Evolutionary conservation across 2,797 vertebrate species (phyloP), one percentile per base, ranked within the genome.

Genomic region (Schizopygopsis malacanthus): DNA sequence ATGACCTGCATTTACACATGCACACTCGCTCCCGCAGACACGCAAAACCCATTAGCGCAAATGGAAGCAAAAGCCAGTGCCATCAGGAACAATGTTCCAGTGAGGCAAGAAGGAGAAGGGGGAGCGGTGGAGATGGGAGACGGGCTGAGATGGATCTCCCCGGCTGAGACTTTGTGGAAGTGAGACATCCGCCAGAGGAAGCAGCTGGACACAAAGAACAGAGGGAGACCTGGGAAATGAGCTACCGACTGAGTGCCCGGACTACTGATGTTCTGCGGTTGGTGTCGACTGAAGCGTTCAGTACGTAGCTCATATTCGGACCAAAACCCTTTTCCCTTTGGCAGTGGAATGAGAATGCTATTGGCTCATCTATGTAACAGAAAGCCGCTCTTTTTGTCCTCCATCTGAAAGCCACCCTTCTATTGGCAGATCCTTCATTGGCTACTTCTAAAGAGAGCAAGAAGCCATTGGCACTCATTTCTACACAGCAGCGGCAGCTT

Each of bases 161-260:
- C 88, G 88, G 91, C 89, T 90, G 82, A 91, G 91, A 90, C 86
- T 82, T 87, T 90, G 92, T 93, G 92, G 93, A 94, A 93, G 89
- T 90, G 90, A 90, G 89, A 88, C 90, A 91, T 94, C 89, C 92
- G 91, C 85, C 65, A 76, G 89, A 93, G 95, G 94, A 96, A 93
- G 92, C 94, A 95, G 93, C 94, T 96, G 95, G 93, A 95, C 78
- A 92, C 91, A 92, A 93, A 94, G 92, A 89, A 91, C 87, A 92
- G 81, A 88, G 87, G 86, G 85, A 89, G 87, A 87, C 90, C 89
- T 91, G 88, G 92, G 91, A 94, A 93, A 90, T 86, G 89, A 90
- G 90, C 92, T 90, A 91, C 91, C 90, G 92, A 89, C 88, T 25
- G 2, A 87, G 90, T 93, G 93, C 92, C 92, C 92, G 91, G 92